Base-by-base conservation (phyloP, 2,888 invertebrate species). In the Octonoba sinensis region DNA sequence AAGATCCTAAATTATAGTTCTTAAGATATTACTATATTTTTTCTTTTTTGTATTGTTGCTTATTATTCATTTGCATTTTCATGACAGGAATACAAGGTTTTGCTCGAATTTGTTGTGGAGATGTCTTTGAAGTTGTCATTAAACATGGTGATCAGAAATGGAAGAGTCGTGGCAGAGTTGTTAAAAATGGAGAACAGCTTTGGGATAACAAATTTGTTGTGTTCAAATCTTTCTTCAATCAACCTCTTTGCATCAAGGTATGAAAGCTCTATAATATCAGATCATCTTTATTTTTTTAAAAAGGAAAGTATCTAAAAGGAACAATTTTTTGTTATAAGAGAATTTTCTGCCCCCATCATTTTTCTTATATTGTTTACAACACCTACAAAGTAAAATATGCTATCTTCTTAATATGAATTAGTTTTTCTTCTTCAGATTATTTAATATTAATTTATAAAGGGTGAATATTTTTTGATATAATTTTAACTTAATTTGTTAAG, bases 101-200 rank as follows among this genome's bases (percentile, higher is more conserved):
- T 87, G 91, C 91, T 6, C 88, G 91, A 8, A 88, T 91, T 49
- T 90, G 90, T 86, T 89, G 90, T 1, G 91, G 91, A 3, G 91
- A 91, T 86, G 89, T 90, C 36, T 91, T 91, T 87, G 91, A 91
- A 86, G 90, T 91, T 36, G 88, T 88, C 3, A 87, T 91, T 15
- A 88, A 89, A 71, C 90, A 91, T 85, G 91, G 91, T 6, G 86
- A 87, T 20, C 91, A 91, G 86, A 91, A 91, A 86, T 91, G 91
- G 91, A 90, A 91, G 86, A 88, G 89, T 11, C 88, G 89, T 78
- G 91, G 91, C 2, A 87, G 89, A 66, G 88, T 91, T n/a, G 88
- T 89, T 73, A 89, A 89, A 82, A 89, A 89, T 84, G 88, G 88
- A 72, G 87, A 87, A 56, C 91, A 91, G 87, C 87, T 87, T 54